Base-by-base conservation (phyloP, 2,113 vertebrate species). In the Anhinga anhinga region DNA sequence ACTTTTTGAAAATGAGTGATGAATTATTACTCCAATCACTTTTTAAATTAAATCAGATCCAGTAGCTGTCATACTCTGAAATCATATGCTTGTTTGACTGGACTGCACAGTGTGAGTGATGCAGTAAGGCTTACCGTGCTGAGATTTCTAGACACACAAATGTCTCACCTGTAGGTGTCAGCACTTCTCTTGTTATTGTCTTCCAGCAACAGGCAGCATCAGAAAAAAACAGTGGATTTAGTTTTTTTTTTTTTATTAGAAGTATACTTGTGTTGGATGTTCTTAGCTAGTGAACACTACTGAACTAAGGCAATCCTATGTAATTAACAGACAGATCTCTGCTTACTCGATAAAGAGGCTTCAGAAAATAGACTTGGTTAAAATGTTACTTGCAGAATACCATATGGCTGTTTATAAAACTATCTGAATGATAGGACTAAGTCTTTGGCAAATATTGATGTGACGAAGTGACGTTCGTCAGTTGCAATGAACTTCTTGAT, bases 141-240 rank as follows among this genome's bases (percentile, higher is more conserved):
- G 7, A 26, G 36, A 22, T 86, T 85, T 92, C 70, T 34, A 27
- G 36, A 6, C 12, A 49, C 19, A 16, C 16, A 40, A 45, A 34
- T 13, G 10, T 85, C n/a, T 65, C 81, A 29, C 85, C 89, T 81
- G 59, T 91, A 89, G 92, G 45, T 97, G 92, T 93, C 92, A 95
- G 90, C 81, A 82, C 72, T 66, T 91, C 59, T 70, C 53, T 44
- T 78, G 12, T 32, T 83, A 34, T 36, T 66, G 32, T 50, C 27
- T 73, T 82, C 9, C 9, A 66, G 18, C 38, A n/a, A 26, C 25
- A n/a, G 44, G 7, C 65, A 63, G 22, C 13, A 29, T 56, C 40
- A 65, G 77, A 42, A 10, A 40, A 70, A 84, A 49, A 13, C 2
- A 22, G 7, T 19, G 38, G 11, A 36, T 36, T 77, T 59, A 9